Evolutionary conservation across 1,140 invertebrate genomes (phyloP).

Genomic region (Zaprionus taronus): DNA sequence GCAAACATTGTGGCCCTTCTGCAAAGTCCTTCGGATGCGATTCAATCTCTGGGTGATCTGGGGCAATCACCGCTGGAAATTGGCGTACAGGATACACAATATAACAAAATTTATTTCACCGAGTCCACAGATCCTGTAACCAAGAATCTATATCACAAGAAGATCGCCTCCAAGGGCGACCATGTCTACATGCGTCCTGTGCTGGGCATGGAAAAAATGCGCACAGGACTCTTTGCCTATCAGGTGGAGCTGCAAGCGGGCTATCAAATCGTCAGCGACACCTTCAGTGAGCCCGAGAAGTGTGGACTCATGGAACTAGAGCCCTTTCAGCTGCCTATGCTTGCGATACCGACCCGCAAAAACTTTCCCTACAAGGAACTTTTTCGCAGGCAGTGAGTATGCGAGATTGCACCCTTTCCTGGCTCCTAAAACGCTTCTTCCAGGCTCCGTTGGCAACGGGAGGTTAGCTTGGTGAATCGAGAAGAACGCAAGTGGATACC

Average conservation of each 20-base stretch:
- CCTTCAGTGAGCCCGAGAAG: slow-evolving; percentile 87
- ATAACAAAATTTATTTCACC: slow-evolving; percentile 86
- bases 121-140: slow-evolving; percentile 86
- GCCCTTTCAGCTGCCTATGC: slow-evolving; percentile 85
- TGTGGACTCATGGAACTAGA: slow-evolving; percentile 86
- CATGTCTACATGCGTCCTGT: slow-evolving; percentile 85
- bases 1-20: slow-evolving; percentile 87
- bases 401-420: background rate
- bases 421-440: slow-evolving; percentile 12
- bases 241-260: slow-evolving; percentile 86
- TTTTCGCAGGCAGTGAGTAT: slow-evolving; percentile 84
- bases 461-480: slow-evolving; percentile 82
- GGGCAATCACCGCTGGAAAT: slow-evolving; percentile 85
- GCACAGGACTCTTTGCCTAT: slow-evolving; percentile 86
- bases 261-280: slow-evolving; percentile 86
- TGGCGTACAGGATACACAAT: slow-evolving; percentile 86
- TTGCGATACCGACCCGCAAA: slow-evolving; percentile 85
- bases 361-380: slow-evolving; percentile 86
- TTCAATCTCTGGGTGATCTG: slow-evolving; percentile 85
- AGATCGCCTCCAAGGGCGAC: slow-evolving; percentile 85
- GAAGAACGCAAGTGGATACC: slow-evolving; percentile 83
- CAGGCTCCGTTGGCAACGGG: slow-evolving; percentile 84
- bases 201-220: slow-evolving; percentile 85
- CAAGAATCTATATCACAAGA: slow-evolving; percentile 85
- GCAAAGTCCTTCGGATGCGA: slow-evolving; percentile 86